Evolutionary conservation across 2,888 invertebrate genomes (phyloP).

Genomic region (Hypena proboscidalis): DNA sequence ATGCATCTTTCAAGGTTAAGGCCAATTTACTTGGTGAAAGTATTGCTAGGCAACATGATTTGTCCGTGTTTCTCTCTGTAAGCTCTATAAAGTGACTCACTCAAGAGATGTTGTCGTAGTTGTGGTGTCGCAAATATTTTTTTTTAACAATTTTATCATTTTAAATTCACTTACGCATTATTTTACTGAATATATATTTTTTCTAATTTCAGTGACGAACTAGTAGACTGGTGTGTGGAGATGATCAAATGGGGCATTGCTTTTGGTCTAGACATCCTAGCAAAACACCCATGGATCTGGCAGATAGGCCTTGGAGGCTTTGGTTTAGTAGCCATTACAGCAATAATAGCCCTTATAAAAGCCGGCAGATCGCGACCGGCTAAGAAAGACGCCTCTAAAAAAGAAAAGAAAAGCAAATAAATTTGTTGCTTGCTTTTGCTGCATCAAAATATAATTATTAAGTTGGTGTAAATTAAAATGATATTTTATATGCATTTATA

Average conservation of each 20-base stretch:
- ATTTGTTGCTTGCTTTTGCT: constrained; percentile 4
- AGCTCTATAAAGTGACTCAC: too few relatives aligned
- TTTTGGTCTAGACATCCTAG: constrained; percentile 65
- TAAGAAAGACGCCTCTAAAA: constrained; percentile 67
- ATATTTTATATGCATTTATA: constrained; percentile 15
- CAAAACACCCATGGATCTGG: constrained; percentile 79
- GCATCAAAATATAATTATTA: constrained; percentile 3
- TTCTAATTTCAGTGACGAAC: constrained; percentile 73
- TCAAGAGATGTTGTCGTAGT: too few relatives aligned
- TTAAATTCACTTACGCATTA: too few relatives aligned
- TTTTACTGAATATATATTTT: not conserved
- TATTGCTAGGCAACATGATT: too few relatives aligned
- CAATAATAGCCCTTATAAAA: constrained; percentile 76
- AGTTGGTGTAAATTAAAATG: not conserved
- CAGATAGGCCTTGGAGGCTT: constrained; percentile 79
- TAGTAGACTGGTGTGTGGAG: constrained; percentile 78
- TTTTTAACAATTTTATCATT: too few relatives aligned
- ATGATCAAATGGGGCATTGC: constrained; percentile 67
- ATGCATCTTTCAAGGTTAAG: too few relatives aligned
- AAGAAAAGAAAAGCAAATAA: constrained; percentile 80
- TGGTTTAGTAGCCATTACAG: constrained; percentile 77
- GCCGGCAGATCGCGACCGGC: constrained; percentile 67
- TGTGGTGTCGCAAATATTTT: too few relatives aligned
- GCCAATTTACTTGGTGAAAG: too few relatives aligned
- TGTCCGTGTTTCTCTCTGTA: too few relatives aligned